Conservation (phyloP, 2,113 vertebrate genomes). For the Baryphthengus martii region DNA sequence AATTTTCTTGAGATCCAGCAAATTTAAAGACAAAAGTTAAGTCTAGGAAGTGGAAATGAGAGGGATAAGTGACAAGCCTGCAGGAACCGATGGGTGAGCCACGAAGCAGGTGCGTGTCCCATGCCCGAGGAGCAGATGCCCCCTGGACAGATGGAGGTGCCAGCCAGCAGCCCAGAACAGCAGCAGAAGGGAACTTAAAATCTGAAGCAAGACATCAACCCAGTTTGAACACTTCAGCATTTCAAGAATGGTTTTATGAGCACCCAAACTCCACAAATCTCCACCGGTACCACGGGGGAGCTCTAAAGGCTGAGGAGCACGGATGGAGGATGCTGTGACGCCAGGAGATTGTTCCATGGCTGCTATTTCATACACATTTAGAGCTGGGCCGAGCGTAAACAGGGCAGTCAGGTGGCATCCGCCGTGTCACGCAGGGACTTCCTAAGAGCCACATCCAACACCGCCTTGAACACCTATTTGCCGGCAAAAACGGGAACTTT, state of each 20-base stretch:
- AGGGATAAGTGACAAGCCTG: background rate
- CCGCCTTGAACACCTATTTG: background rate
- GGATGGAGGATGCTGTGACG: fast-evolving
- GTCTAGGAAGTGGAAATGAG: background rate
- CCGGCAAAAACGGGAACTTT: background rate
- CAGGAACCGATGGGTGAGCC: background rate
- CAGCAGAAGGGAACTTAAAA: background rate
- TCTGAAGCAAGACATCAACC: background rate
- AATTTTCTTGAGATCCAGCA: fast-evolving
- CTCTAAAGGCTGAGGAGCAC: background rate
- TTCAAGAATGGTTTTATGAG: fast-evolving
- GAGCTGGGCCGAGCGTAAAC: background rate
- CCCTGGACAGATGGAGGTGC: background rate
- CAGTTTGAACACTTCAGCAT: background rate
- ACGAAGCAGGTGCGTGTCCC: background rate
- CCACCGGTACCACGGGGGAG: background rate
- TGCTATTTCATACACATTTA: background rate
- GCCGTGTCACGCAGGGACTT: background rate
- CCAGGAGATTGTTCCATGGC: fast-evolving
- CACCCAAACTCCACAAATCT: background rate
- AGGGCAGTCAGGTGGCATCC: background rate
- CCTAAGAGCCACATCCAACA: background rate
- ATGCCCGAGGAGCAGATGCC: background rate
- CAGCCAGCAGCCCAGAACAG: background rate
- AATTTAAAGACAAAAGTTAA: background rate